Evolutionary conservation across 2,888 invertebrate species (phyloP), one percentile per base, ranked within the genome.

Genomic region (Odontomyia ornata): DNA sequence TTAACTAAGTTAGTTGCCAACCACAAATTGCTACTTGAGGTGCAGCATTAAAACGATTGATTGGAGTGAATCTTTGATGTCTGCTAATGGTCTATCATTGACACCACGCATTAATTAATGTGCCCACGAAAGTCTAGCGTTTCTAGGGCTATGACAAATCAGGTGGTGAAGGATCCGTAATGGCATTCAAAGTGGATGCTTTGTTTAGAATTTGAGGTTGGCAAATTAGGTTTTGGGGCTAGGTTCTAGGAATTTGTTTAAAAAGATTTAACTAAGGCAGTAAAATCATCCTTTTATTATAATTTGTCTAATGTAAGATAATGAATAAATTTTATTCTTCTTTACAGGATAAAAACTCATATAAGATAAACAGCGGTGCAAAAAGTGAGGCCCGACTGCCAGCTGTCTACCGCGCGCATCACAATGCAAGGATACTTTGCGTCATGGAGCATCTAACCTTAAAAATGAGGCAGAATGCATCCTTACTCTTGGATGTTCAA

Each of bases 391-490:
- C 94, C 80, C 88, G 92, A 84, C 86, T 93, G 83, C 89, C 93
- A 85, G 89, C 92, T 78, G 94, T 95, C 64, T 91, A 94, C 79
- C 89, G 96, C 56, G 93, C 93, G 79, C 92, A 95, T 83, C 96
- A 96, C 88, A 95, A 95, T 87, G 95, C 95, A 60, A 92, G 95
- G 75, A 91, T 96, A 79, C 90, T 92, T 80, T 96, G 96, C 84
- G 90, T 91, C 80, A 94, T 95, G 80, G 89, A 91, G 80, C 96
- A 96, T 84, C 89, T 87, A 84, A 87, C 87, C 30, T 79, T 87
- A 27, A 87, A 87, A 81, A 86, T 86, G 78, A 82, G 87, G 9
- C 86, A 85, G 78, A 87, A 87, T 81, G 87, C 87, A 69, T 87
- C 87, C 1, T 81, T 87, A 1, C 81, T 87, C 1, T 78, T 87